Percentiles rank a stretch among this genome's conserved stretches.
These are phyloP conservation scores for Cryptoleucopteryx plumbea DNA, from an alignment of 2,113 vertebrate genomes.

Conservation along the genomic window DNA sequence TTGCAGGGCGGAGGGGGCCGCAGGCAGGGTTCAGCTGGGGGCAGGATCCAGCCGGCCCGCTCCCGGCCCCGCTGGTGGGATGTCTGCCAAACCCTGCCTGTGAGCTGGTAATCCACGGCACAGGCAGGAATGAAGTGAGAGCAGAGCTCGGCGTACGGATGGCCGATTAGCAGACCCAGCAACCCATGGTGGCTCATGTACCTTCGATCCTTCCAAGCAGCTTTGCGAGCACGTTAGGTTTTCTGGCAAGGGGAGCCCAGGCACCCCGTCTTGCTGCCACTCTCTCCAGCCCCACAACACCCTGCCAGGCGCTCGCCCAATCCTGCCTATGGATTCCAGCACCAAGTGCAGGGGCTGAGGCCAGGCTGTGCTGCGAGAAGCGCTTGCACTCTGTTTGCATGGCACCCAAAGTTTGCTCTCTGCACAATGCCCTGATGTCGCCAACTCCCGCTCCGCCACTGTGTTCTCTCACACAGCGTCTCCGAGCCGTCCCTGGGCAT, in stretches of 20 bases:
- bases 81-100: not conserved
- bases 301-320: not conserved
- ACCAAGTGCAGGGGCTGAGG: not conserved
- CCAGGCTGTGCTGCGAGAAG: accelerated
- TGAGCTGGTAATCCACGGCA: not conserved
- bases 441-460: not conserved
- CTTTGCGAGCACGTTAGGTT: not conserved
- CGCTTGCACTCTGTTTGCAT: not conserved
- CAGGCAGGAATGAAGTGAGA: not conserved
- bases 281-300: accelerated
- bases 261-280: not conserved
- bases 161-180: not conserved
- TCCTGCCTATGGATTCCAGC: not conserved
- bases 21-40: not conserved
- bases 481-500: not conserved
- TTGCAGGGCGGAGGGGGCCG: accelerated
- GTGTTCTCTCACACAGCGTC: not conserved
- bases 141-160: not conserved
- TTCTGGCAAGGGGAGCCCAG: not conserved
- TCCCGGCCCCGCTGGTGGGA: not conserved
- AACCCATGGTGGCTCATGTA: accelerated
- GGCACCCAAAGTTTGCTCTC: not conserved
- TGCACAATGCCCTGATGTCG: not conserved
- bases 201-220: accelerated
- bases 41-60: not conserved